phyloP scores from a whole-genome alignment of 2,113 vertebrate genomes.

The Coptodon bakossiorum region DNA sequence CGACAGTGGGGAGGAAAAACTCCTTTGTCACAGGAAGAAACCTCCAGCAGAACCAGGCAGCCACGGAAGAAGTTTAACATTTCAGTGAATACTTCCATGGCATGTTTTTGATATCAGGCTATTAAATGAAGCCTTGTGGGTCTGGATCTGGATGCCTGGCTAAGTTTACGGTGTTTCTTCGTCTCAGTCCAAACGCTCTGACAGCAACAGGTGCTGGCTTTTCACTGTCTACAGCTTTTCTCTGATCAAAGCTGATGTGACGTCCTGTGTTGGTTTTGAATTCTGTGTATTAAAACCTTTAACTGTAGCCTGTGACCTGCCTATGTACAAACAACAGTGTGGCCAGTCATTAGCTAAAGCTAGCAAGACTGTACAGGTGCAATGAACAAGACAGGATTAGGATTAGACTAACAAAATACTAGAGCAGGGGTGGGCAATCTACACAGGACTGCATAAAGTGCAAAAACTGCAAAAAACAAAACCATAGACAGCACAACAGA shows the following conservation, averaged over 20 bases:
- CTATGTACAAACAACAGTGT: neutral
- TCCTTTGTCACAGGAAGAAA: neutral
- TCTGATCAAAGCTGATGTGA: neutral
- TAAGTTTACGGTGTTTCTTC: neutral
- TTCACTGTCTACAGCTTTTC: fast-evolving
- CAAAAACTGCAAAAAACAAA: neutral
- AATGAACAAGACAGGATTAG: neutral
- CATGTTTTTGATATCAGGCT: neutral
- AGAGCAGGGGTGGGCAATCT: neutral
- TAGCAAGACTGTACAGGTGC: neutral
- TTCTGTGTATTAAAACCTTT: neutral
- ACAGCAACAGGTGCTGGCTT: neutral
- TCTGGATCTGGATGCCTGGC: neutral
- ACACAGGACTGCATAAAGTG: neutral
- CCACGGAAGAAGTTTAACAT: neutral
- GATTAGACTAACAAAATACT: neutral
- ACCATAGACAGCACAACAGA: neutral
- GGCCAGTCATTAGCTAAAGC: neutral
- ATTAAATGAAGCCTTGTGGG: neutral
- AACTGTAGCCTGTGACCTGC: neutral
- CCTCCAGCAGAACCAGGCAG: too few species aligned
- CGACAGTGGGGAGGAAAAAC: neutral
- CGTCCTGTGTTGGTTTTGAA: neutral
- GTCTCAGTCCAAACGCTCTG: neutral
- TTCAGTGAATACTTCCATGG: neutral